Evolutionary conservation across 2,797 vertebrate genomes (phyloP).

Genomic region (Onychomys torridus): DNA sequence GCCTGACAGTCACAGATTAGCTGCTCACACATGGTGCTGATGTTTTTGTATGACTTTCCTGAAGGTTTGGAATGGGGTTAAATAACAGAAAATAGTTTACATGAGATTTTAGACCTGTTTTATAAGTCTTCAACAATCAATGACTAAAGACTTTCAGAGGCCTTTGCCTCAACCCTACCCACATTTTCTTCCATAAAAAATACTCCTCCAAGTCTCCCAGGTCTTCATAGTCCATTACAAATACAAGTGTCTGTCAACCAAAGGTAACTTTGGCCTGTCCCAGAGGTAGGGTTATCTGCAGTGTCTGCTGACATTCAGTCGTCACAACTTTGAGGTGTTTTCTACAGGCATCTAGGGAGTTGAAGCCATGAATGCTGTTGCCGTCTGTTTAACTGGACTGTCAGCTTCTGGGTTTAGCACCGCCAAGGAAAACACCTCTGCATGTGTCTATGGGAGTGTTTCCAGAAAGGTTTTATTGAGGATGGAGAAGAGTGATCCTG

Average conservation of each 20-base stretch:
- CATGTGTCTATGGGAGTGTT: not conserved
- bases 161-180: not conserved
- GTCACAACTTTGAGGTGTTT: not conserved
- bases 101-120: not conserved
- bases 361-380: not conserved
- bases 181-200: not conserved
- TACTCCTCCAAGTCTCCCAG: not conserved
- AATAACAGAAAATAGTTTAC: constrained; percentile 17
- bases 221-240: not conserved
- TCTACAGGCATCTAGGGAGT: not conserved
- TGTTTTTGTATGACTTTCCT: not conserved
- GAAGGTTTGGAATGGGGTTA: not conserved
- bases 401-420: not conserved
- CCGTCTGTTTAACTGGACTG: not conserved
- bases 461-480: not conserved
- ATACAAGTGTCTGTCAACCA: not conserved
- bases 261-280: not conserved
- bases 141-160: not conserved
- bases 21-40: not conserved
- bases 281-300: not conserved
- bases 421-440: not conserved
- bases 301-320: not conserved
- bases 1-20: not conserved
- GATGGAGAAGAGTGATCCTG: not conserved
- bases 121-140: not conserved